Percentiles rank a stretch among this genome's conserved stretches.
Conservation (phyloP, 1,140 invertebrate species). For the Sweltsa coloradensis region DNA sequence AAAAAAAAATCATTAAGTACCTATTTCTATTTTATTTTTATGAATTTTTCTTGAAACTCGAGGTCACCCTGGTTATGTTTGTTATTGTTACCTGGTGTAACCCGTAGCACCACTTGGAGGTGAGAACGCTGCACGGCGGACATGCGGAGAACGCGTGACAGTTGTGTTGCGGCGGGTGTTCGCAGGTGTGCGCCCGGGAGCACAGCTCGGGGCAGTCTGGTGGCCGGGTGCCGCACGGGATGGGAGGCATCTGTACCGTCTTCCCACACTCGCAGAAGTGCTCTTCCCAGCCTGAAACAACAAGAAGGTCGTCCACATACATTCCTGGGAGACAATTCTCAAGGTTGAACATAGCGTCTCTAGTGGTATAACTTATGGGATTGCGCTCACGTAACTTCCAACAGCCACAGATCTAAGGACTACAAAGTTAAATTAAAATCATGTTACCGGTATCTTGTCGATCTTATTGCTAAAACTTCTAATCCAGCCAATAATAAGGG, state of each 20-base stretch:
- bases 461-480: too few species aligned
- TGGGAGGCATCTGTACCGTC: conserved; percentile 74
- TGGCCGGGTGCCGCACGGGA: conserved; percentile 77
- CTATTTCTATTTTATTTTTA: too few species aligned
- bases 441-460: too few species aligned
- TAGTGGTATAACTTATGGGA: too few species aligned
- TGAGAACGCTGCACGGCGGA: conserved; percentile 88
- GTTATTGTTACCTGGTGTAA: conserved; percentile 56
- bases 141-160: conserved; percentile 66
- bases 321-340: too few species aligned
- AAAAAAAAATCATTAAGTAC: not conserved
- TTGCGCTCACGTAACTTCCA: too few species aligned
- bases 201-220: conserved; percentile 71
- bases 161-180: conserved; percentile 64
- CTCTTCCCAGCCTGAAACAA: conserved; percentile 69
- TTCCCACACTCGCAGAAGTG: conserved; percentile 82
- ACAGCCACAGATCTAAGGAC: too few species aligned
- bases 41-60: not conserved
- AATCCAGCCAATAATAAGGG: too few species aligned
- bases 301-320: too few species aligned
- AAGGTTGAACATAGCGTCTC: too few species aligned
- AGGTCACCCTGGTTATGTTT: not conserved
- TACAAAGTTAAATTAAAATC: too few species aligned
- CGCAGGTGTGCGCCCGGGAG: conserved; percentile 60
- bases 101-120: conserved; percentile 78